These are phyloP conservation scores for Subacronicta megacephala DNA, from an alignment of 2,888 invertebrate genomes.

Conservation along the genomic window DNA sequence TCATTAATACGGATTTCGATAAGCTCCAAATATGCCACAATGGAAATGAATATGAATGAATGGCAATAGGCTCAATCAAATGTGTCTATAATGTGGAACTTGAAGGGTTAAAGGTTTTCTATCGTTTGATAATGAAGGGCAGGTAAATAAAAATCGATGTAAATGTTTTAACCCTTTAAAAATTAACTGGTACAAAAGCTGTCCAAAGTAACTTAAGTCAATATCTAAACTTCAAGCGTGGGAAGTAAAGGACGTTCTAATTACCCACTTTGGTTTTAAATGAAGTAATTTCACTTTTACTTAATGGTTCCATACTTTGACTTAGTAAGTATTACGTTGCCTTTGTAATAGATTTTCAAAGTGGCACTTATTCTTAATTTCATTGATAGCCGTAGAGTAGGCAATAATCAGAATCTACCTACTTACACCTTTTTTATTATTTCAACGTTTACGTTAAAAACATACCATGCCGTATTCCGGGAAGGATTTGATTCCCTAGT, in stretches of 20 bases:
- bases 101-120: neutral
- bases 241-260: conserved; percentile 36
- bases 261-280: conserved; percentile 43
- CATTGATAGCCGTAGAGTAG: neutral
- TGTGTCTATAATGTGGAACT: too few relatives aligned
- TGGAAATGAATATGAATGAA: too few relatives aligned
- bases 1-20: too few relatives aligned
- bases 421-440: neutral
- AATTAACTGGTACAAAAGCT: conserved; percentile 40
- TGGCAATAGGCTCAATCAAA: too few relatives aligned
- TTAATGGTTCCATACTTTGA: conserved; percentile 16
- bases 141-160: conserved; percentile 31
- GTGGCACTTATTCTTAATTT: neutral
- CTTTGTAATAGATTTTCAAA: neutral
- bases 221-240: conserved; percentile 50
- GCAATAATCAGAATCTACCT: too few relatives aligned
- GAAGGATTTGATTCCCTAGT: too few relatives aligned
- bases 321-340: conserved; percentile 5
- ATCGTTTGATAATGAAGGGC: conserved; percentile 8
- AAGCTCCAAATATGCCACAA: too few relatives aligned
- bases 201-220: conserved; percentile 43
- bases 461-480: too few relatives aligned
- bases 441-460: too few relatives aligned
- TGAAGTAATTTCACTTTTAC: conserved; percentile 37
- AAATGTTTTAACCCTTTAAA: conserved; percentile 44